Conservation (phyloP, 1,140 invertebrate genomes). For the Ctenoplectra terminalis region DNA sequence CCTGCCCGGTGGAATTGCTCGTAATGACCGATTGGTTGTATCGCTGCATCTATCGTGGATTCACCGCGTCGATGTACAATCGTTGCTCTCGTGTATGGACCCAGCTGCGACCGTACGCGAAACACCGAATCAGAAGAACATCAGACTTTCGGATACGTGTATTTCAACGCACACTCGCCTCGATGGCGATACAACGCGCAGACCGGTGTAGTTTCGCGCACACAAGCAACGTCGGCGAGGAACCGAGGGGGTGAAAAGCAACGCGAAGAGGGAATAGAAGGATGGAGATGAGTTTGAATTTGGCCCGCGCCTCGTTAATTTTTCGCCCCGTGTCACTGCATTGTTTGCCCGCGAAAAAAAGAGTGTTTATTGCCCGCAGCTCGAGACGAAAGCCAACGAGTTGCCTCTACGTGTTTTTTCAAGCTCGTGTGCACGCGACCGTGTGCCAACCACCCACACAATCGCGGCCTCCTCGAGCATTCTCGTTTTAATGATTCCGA, state of each 20-base stretch:
- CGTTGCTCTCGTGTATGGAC: too few relatives aligned
- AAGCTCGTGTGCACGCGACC: background rate
- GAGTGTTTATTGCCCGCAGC: slow-evolving; percentile 67
- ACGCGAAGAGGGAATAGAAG: slow-evolving; percentile 11
- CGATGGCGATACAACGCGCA: slow-evolving; percentile 7
- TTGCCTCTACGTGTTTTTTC: slow-evolving; percentile 35
- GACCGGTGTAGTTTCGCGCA: background rate
- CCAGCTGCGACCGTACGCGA: too few relatives aligned
- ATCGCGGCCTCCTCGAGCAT: slow-evolving; percentile 44
- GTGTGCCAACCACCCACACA: slow-evolving; percentile 17
- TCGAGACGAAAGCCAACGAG: slow-evolving; percentile 56
- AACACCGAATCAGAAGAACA: too few relatives aligned
- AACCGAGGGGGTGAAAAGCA: background rate
- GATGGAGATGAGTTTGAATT: slow-evolving; percentile 59
- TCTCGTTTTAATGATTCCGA: slow-evolving; percentile 69
- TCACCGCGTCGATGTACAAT: slow-evolving; percentile 8
- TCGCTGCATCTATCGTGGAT: slow-evolving; percentile 41
- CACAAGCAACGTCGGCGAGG: too few relatives aligned
- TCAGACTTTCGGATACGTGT: too few relatives aligned
- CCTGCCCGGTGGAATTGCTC: slow-evolving; percentile 52
- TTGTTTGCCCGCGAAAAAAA: slow-evolving; percentile 61
- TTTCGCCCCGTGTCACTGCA: slow-evolving; percentile 68
- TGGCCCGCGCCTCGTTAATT: slow-evolving; percentile 70
- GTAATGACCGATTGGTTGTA: slow-evolving; percentile 57
- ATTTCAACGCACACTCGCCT: too few relatives aligned